Evolutionary conservation across 2,113 vertebrate species (phyloP).

Genomic region (Terrapene triunguis): DNA sequence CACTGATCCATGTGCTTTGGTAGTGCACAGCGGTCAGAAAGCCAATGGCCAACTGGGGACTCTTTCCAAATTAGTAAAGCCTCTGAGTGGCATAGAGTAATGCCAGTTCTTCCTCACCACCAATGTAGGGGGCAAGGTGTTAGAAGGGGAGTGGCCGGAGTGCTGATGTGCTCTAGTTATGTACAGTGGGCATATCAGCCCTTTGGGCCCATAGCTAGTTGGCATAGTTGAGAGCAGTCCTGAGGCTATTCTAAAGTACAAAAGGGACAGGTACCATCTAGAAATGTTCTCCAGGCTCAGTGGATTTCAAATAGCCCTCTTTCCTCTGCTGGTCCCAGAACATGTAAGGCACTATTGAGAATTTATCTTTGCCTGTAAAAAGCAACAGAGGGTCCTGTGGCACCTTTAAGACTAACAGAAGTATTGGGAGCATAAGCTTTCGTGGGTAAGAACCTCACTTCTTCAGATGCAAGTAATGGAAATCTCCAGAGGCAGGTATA

Average conservation of each 20-base stretch:
- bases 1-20: not conserved
- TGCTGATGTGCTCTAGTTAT: not conserved
- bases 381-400: too few relatives aligned
- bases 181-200: not conserved
- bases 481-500: too few relatives aligned
- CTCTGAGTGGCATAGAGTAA: not conserved
- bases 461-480: too few relatives aligned
- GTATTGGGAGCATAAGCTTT: too few relatives aligned
- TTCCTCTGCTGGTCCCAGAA: not conserved
- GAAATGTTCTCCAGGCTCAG: not conserved
- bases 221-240: not conserved
- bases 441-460: too few relatives aligned
- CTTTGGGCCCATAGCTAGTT: not conserved
- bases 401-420: too few relatives aligned
- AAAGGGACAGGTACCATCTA: not conserved
- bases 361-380: not conserved
- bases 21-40: not conserved
- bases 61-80: not conserved
- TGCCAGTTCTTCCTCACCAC: rapidly evolving
- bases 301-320: not conserved
- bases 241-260: not conserved
- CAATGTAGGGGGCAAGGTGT: not conserved
- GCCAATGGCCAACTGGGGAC: rapidly evolving
- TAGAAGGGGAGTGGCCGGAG: not conserved
- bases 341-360: not conserved